Evolutionary conservation across 2,888 invertebrate genomes (phyloP).

Genomic region (Tortrix viridana): DNA sequence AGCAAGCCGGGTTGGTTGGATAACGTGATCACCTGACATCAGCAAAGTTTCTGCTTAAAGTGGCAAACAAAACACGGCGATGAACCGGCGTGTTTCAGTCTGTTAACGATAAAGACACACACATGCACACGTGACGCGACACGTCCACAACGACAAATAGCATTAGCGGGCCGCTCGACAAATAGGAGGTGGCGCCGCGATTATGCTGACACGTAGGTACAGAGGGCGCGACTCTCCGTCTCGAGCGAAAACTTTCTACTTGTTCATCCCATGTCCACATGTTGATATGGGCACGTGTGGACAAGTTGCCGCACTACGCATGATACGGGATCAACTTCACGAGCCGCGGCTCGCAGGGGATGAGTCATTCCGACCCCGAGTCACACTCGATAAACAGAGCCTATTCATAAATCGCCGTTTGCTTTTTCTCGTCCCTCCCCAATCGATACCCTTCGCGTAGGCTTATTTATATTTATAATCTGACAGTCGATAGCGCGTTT

Average conservation of each 20-base stretch:
- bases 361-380: constrained; percentile 26
- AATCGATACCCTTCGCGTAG: constrained; percentile 46
- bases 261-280: constrained; percentile 56
- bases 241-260: constrained; percentile 57
- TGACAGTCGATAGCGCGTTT: constrained; percentile 53
- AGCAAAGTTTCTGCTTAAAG: constrained; percentile 68
- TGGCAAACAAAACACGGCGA: constrained; percentile 72
- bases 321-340: constrained; percentile 55
- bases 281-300: constrained; percentile 59
- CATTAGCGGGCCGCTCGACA: constrained; percentile 73
- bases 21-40: constrained; percentile 66
- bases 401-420: constrained; percentile 27
- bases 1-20: constrained; percentile 47
- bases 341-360: constrained; percentile 46
- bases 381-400: constrained; percentile 27
- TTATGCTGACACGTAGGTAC: constrained; percentile 66
- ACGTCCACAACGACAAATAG: constrained; percentile 72
- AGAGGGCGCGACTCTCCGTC: constrained; percentile 48
- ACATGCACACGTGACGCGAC: constrained; percentile 68
- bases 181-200: constrained; percentile 72
- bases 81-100: constrained; percentile 69
- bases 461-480: constrained; percentile 65
- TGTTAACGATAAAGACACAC: constrained; percentile 79
- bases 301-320: constrained; percentile 51
- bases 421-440: constrained; percentile 29